These are phyloP conservation scores for Ardeotis arabs DNA, from an alignment of 2,113 vertebrate genomes.

Conservation along the genomic window DNA sequence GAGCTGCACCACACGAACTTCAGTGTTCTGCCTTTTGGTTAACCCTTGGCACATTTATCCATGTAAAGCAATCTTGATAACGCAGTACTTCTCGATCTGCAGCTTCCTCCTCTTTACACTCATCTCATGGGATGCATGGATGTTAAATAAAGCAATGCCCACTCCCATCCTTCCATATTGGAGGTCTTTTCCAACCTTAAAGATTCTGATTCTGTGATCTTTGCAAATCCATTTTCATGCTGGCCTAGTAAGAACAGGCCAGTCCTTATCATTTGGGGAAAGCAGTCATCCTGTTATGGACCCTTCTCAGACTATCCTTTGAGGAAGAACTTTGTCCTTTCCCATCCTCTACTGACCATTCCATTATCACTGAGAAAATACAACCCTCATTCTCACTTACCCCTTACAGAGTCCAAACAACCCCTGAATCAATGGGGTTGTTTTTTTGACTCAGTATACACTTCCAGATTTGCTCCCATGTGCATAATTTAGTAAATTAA, in stretches of 20 bases:
- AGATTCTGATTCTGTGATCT: neutral
- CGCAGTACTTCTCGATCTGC: neutral
- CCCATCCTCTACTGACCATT: neutral
- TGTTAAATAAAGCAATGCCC: neutral
- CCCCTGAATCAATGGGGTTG: neutral
- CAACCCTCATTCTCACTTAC: neutral
- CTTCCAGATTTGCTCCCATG: neutral
- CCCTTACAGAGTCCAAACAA: neutral
- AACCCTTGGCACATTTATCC: neutral
- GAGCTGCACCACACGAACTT: rapidly evolving
- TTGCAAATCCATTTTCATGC: neutral
- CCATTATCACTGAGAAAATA: neutral
- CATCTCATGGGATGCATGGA: neutral
- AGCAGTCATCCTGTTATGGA: neutral
- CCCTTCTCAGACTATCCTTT: neutral
- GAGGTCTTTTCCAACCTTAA: no score
- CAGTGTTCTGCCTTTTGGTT: neutral
- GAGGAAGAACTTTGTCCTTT: neutral
- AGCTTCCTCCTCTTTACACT: neutral
- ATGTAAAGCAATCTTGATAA: neutral
- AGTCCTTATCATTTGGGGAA: neutral
- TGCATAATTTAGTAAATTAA: neutral
- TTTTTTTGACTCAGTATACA: neutral
- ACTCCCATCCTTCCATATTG: neutral
- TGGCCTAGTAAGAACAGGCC: neutral